phyloP scores from a whole-genome alignment of 2,113 vertebrate genomes.

The Ageneiosus marmoratus region DNA sequence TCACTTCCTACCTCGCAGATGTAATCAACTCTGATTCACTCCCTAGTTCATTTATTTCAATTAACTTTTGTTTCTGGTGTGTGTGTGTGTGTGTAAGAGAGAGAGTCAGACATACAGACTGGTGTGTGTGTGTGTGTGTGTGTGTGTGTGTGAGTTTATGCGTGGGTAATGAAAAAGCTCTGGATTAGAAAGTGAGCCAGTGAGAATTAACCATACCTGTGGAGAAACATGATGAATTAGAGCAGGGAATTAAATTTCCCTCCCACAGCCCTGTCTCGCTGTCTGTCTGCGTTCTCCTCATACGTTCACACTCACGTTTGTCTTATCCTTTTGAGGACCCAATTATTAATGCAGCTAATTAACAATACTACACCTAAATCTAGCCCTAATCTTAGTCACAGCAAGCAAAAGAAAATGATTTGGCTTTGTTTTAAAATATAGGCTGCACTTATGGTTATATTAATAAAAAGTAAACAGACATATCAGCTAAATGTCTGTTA shows the following conservation, averaged over 20 bases:
- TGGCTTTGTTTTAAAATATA: neutral
- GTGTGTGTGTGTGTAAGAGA: constrained; percentile 15
- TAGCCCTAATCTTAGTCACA: neutral
- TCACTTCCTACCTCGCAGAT: constrained; percentile 58
- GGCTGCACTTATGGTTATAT: neutral
- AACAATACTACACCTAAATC: too few species aligned
- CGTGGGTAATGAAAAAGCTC: constrained; percentile 48
- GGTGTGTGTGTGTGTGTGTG: constrained; percentile 21
- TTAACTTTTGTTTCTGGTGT: constrained; percentile 64
- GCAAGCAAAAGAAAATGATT: neutral
- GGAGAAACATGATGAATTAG: constrained; percentile 49
- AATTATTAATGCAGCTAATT: neutral
- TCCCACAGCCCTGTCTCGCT: constrained; percentile 16
- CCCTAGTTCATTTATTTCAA: constrained; percentile 72
- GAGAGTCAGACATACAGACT: constrained; percentile 37
- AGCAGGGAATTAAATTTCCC: constrained; percentile 32
- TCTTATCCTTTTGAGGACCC: neutral
- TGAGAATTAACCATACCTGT: constrained; percentile 49
- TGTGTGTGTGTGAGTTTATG: constrained; percentile 6
- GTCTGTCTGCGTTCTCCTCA: neutral
- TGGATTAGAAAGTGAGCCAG: constrained; percentile 46
- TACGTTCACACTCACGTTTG: neutral
- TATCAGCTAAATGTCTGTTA: neutral
- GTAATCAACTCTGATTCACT: constrained; percentile 66
- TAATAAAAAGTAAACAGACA: neutral